Conservation (phyloP, 2,113 vertebrate species). For the Salvelinus sp. region DNA sequence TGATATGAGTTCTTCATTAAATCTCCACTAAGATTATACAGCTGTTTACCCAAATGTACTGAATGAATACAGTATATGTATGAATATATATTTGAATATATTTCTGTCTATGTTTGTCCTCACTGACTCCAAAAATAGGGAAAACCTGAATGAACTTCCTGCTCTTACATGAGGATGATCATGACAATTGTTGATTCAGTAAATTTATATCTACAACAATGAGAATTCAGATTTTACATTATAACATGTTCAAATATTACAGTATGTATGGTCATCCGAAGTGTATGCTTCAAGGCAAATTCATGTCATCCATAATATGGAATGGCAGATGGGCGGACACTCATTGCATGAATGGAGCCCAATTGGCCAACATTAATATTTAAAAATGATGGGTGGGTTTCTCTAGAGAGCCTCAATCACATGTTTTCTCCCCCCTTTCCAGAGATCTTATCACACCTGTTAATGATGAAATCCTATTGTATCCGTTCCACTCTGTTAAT, state of each 20-base stretch:
- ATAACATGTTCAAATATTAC: not conserved
- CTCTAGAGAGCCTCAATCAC: not conserved
- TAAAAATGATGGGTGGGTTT: conserved; percentile 12
- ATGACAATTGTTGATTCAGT: not conserved
- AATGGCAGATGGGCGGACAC: not conserved
- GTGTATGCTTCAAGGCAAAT: not conserved
- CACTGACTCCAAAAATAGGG: conserved; percentile 3
- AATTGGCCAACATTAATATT: conserved; percentile 14
- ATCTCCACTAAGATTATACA: not conserved
- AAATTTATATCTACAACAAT: not conserved
- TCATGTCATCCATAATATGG: conserved; percentile 1
- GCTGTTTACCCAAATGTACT: not conserved
- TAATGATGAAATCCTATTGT: conserved; percentile 24
- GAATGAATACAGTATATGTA: no score
- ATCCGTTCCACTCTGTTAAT: conserved; percentile 8
- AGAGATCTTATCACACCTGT: conserved; percentile 24
- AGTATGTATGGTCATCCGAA: not conserved
- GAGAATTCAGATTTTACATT: not conserved
- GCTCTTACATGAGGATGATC: not conserved
- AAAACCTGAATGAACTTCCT: not conserved
- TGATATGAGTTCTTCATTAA: conserved; percentile 12
- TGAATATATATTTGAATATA: no score
- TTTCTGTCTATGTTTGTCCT: not conserved
- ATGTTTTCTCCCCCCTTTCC: not conserved
- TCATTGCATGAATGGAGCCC: not conserved